Percentiles rank a stretch among this genome's conserved stretches.
Conservation (phyloP, 1,140 invertebrate species). For the Plutomurus gul region DNA sequence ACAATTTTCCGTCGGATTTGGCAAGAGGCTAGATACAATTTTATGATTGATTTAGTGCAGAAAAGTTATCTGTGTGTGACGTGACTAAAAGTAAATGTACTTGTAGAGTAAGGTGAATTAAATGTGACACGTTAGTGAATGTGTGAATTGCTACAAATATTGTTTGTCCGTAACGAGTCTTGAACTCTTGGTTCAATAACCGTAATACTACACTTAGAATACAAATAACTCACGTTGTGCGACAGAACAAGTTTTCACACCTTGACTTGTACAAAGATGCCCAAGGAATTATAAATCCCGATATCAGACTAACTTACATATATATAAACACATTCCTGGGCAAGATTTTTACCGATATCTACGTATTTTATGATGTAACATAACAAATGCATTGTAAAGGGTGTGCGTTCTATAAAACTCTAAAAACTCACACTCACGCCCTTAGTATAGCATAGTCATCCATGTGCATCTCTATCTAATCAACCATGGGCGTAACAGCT, state of each 20-base stretch:
- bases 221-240: neutral
- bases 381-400: too few species aligned
- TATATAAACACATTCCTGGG: neutral
- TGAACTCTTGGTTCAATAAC: constrained; percentile 24
- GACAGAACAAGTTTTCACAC: constrained; percentile 28
- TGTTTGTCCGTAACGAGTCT: neutral
- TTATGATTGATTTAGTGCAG: too few species aligned
- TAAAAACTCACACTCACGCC: too few species aligned
- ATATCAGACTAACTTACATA: neutral
- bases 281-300: constrained; percentile 6
- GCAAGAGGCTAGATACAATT: too few species aligned
- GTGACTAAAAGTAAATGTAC: too few species aligned
- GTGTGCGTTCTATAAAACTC: too few species aligned
- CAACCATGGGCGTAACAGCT: neutral
- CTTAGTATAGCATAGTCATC: too few species aligned
- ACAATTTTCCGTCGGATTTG: too few species aligned
- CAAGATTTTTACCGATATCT: too few species aligned
- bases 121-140: neutral
- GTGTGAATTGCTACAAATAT: neutral
- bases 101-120: neutral
- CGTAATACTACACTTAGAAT: neutral
- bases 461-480: too few species aligned
- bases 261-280: constrained; percentile 10
- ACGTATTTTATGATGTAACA: too few species aligned
- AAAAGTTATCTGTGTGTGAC: too few species aligned